A percentile compares a stretch with the other conserved stretches of the same genome.
These are phyloP conservation scores for Tetrao urogallus DNA, from an alignment of 2,113 vertebrate genomes.

Conservation along the genomic window DNA sequence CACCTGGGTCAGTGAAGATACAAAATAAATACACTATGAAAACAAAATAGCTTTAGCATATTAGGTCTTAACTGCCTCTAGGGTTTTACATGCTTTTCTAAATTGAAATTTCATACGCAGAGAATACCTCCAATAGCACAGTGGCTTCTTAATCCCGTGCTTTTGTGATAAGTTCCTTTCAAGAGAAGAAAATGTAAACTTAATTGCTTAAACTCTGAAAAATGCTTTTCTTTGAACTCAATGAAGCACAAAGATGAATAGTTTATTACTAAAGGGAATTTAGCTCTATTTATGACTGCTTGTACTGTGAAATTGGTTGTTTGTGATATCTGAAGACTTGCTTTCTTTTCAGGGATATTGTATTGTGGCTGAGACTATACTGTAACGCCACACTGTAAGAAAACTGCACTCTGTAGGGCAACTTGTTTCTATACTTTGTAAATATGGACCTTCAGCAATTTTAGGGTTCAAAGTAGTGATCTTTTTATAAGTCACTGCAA, in stretches of 20 bases:
- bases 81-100: slow-evolving; percentile 70
- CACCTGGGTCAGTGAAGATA: slow-evolving; percentile 49
- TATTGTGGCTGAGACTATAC: slow-evolving; percentile 23
- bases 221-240: slow-evolving; percentile 80
- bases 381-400: slow-evolving; percentile 28
- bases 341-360: slow-evolving; percentile 63
- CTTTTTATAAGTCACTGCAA: slow-evolving; percentile 11
- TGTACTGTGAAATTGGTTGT: slow-evolving; percentile 83
- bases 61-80: slow-evolving; percentile 59
- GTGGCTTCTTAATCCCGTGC: slow-evolving; percentile 69
- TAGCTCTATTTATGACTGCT: slow-evolving; percentile 77
- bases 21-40: slow-evolving; percentile 72
- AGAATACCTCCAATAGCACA: slow-evolving; percentile 61
- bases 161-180: slow-evolving; percentile 75
- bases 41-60: slow-evolving; percentile 65
- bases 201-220: slow-evolving; percentile 82
- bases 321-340: slow-evolving; percentile 72
- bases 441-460: neutral
- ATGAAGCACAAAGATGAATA: slow-evolving; percentile 80
- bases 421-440: neutral
- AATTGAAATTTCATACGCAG: slow-evolving; percentile 80
- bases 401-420: slow-evolving; percentile 10
- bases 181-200: slow-evolving; percentile 67
- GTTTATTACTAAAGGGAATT: slow-evolving; percentile 81
- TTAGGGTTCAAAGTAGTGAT: neutral